A percentile compares a stretch with the other conserved stretches of the same genome.
Evolutionary conservation across 2,888 invertebrate species (phyloP).

Genomic region (Orthosia incerta): DNA sequence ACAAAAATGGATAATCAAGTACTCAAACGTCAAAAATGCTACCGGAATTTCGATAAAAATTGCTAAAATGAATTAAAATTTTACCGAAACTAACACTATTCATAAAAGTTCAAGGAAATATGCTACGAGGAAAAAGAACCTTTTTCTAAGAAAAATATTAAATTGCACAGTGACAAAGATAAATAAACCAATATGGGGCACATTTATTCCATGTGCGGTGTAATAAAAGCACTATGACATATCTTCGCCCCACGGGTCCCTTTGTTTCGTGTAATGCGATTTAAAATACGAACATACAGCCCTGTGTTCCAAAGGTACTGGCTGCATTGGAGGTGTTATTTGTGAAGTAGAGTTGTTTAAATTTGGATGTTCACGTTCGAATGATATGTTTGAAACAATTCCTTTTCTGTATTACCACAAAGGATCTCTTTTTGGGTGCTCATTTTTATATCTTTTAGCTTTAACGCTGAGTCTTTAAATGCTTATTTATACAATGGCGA

Average conservation of each 20-base stretch:
- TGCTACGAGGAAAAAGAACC: slow-evolving; percentile 1
- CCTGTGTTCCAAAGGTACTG: slow-evolving; percentile 23
- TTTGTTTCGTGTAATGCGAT: slow-evolving; percentile 66
- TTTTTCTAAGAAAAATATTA: slow-evolving; percentile 7
- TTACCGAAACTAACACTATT: background rate
- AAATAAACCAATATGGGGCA: slow-evolving; percentile 65
- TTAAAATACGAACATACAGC: slow-evolving; percentile 59
- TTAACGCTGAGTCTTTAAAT: background rate
- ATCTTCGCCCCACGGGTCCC: slow-evolving; percentile 39
- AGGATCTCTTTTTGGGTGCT: slow-evolving; percentile 11
- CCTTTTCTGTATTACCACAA: slow-evolving; percentile 34
- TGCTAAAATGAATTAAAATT: background rate
- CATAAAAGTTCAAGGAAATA: background rate
- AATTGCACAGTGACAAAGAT: slow-evolving; percentile 36
- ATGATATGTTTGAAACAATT: slow-evolving; percentile 40
- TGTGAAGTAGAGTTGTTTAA: slow-evolving; percentile 35
- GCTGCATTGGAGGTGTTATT: slow-evolving; percentile 41
- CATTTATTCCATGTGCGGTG: slow-evolving; percentile 63
- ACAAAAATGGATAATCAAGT: background rate
- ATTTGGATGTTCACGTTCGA: slow-evolving; percentile 27
- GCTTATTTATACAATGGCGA: background rate
- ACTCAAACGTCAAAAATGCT: background rate
- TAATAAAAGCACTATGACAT: slow-evolving; percentile 65
- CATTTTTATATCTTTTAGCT: background rate
- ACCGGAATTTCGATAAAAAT: background rate